Conservation (phyloP, 2,797 vertebrate genomes). For the Phylloscopus collybita region DNA sequence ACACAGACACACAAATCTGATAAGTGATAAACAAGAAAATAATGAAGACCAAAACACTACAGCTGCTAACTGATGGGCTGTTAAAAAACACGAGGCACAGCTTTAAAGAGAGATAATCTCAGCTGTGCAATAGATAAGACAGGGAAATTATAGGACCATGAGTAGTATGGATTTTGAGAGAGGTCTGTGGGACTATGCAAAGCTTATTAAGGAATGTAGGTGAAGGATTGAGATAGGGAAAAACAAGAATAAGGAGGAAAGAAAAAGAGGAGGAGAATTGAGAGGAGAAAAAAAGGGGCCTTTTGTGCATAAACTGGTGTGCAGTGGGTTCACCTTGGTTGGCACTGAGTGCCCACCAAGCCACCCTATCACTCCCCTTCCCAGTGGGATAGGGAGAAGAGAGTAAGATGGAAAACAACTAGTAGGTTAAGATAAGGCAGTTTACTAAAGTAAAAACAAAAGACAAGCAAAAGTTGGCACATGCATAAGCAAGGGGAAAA, state of each 20-base stretch:
- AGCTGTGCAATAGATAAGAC: neutral
- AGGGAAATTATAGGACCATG: neutral
- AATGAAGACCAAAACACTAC: neutral
- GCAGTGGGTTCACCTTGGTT: neutral
- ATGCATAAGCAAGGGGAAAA: neutral
- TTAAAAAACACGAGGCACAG: neutral
- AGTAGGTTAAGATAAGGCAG: neutral
- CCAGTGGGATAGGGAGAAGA: no score
- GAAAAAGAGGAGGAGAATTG: neutral
- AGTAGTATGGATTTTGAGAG: neutral
- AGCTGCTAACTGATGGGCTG: neutral
- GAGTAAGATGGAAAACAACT: neutral
- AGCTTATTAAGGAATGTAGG: neutral
- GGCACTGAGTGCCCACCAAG: no score
- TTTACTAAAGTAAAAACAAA: neutral
- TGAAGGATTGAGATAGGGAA: neutral
- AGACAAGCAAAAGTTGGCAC: neutral
- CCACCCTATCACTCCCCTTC: neutral
- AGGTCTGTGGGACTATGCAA: neutral
- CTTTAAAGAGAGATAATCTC: neutral
- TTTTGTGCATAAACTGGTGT: neutral
- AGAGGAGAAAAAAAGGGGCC: neutral
- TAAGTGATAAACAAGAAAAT: neutral
- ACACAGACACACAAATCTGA: neutral
- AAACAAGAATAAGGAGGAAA: neutral